Percentiles rank a stretch among this genome's conserved stretches.
phyloP scores from a whole-genome alignment of 2,113 vertebrate species.

The Pelusios castaneus region DNA sequence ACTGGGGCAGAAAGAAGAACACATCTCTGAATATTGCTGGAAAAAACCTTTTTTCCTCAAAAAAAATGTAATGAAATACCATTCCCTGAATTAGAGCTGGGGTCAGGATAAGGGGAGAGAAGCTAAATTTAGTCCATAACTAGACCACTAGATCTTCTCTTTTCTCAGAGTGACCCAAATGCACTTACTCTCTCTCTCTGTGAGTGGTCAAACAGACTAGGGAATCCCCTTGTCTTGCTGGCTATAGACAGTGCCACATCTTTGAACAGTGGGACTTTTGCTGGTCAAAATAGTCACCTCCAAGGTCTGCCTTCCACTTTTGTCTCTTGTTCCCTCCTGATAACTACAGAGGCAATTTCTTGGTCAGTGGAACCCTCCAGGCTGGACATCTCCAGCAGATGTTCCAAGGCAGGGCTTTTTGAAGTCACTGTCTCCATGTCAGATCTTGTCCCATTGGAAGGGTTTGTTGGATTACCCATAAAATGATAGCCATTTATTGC shows the following conservation, averaged over 20 bases:
- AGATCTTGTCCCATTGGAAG: conserved; percentile 10
- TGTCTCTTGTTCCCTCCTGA: conserved; percentile 2
- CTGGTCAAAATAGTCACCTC: neutral
- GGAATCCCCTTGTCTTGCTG: neutral
- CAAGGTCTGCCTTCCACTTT: neutral
- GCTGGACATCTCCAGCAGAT: conserved; percentile 42
- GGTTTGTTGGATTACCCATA: neutral
- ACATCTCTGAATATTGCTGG: neutral
- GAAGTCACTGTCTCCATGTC: conserved; percentile 5
- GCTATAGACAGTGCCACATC: neutral
- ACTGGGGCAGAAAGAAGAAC: neutral
- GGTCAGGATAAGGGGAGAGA: neutral
- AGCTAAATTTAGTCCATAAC: neutral
- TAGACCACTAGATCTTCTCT: neutral
- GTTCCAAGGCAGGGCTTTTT: conserved; percentile 38
- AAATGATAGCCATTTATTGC: too few species aligned
- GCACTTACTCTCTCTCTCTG: neutral
- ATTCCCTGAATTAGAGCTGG: neutral
- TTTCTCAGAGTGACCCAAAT: neutral
- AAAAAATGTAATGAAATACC: neutral
- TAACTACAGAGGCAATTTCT: neutral
- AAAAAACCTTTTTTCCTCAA: neutral
- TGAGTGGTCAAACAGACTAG: neutral
- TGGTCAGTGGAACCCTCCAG: conserved; percentile 20
- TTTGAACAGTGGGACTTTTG: neutral